Percentiles rank a stretch among this genome's conserved stretches.
phyloP scores from a whole-genome alignment of 2,888 invertebrate species.

The Hydroisotoma schaefferi region DNA sequence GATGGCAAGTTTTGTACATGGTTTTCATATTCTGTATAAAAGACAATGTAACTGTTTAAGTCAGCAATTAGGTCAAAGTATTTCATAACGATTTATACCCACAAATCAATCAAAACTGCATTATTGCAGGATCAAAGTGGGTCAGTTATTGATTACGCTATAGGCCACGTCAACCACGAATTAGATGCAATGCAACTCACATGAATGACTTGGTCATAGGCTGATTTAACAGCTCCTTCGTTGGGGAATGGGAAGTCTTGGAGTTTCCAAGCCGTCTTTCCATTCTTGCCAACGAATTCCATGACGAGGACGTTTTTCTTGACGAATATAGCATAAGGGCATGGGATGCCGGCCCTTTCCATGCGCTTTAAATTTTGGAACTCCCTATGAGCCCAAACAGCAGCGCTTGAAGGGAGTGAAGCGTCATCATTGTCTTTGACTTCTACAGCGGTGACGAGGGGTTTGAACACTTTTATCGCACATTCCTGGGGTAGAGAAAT shows the following conservation, averaged over 20 bases:
- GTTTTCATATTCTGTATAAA: constrained; percentile 55
- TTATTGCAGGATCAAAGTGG: too few relatives aligned
- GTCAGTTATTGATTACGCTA: too few relatives aligned
- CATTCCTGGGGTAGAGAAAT: constrained; percentile 53
- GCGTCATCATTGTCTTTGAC: constrained; percentile 53
- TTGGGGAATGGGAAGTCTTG: constrained; percentile 54
- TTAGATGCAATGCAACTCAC: constrained; percentile 43
- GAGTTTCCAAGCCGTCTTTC: constrained; percentile 57
- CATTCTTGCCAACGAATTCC: constrained; percentile 58
- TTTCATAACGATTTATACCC: too few relatives aligned
- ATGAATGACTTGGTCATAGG: constrained; percentile 55
- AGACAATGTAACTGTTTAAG: neutral
- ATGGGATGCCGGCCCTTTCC: constrained; percentile 51
- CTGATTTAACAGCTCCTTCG: constrained; percentile 52
- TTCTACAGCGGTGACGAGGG: constrained; percentile 59
- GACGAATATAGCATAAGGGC: constrained; percentile 57
- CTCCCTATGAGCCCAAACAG: constrained; percentile 10
- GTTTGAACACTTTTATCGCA: constrained; percentile 61
- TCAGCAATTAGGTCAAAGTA: neutral
- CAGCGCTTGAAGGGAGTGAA: neutral
- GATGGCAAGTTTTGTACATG: constrained; percentile 56
- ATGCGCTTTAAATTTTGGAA: constrained; percentile 57
- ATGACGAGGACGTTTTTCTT: constrained; percentile 60
- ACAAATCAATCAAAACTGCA: too few relatives aligned
- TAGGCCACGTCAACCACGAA: neutral